Base-by-base conservation (phyloP, 2,797 vertebrate genomes). In the Phoeniculus purpureus region DNA sequence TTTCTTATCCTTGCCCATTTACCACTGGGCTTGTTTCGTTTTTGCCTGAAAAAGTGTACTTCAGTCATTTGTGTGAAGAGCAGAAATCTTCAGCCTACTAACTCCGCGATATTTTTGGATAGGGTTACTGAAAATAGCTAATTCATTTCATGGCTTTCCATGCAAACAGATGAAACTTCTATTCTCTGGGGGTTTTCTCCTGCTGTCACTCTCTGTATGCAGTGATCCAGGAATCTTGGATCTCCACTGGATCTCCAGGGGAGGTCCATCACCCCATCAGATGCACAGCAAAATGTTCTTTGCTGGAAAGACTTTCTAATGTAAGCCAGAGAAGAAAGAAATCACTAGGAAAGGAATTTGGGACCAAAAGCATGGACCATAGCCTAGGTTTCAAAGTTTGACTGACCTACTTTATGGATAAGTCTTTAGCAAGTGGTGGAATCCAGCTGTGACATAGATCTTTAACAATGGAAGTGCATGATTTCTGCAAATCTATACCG, bases 201-300 rank as follows among this genome's bases (percentile, higher is more conserved):
- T 55, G 3, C 37, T 59, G 15, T 87, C 3, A 6, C 4, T 32
- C 15, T 58, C 21, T 29, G 2, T 52, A 18, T 34, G 18, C 31
- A 61, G 7, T 29, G 26, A 52, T 12, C 22, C 37, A 73, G 25
- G 55, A 84, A 61, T 54, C 4, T n/a, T 67, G 59, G 19, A 81
- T 75, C 34, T 4, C 9, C n/a, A 12, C n/a, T 74, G 62, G 14
- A 40, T 70, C 7, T 68, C 37, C 26, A 37, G 12, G 10, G 27
- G 15, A 6, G 5, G 18, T 54, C 15, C 22, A 22, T 48, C 23
- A 60, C 6, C 20, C 27, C 19, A 27, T 21, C 0, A 0, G 4
- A 9, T 72, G 8, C 21, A 32, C 21, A 12, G 6, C 74, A 13
- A 23, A 6, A 6, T 27, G 26, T 10, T n/a, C 22, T 47, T 59